Conservation (phyloP, 37 sponge, comb jelly and placozoan species). For the Chondrilla cf. caribensis region DNA sequence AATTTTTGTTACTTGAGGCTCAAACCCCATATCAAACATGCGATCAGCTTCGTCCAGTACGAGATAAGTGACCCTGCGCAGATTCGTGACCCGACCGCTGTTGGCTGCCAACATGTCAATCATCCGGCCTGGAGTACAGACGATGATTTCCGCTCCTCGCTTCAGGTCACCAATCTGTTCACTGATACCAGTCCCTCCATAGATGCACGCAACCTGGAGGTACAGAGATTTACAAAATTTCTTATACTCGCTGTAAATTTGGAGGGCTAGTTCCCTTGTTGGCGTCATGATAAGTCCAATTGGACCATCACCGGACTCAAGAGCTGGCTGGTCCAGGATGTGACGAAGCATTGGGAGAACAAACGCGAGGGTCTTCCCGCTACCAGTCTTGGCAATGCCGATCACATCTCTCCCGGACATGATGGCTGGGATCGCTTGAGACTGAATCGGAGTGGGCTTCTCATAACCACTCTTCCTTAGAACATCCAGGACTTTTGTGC, state of each 20-base stretch:
- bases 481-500: conserved; percentile 67
- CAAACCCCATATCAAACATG: conserved; percentile 99
- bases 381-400: conserved; percentile 96
- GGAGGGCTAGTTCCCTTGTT: conserved; percentile 94
- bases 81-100: conserved; percentile 92
- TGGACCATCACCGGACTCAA: conserved; percentile 90
- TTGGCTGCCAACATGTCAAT: conserved; percentile 98
- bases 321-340: conserved; percentile 84
- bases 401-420: conserved; percentile 97
- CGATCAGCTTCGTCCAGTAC: conserved; percentile 99
- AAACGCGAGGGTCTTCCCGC: conserved; percentile 98
- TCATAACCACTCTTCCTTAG: conserved; percentile 81
- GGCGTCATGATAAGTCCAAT: conserved; percentile 89
- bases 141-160: conserved; percentile 94
- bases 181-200: conserved; percentile 98
- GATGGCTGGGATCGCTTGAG: conserved; percentile 94
- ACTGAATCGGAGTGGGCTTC: conserved; percentile 95
- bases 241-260: conserved; percentile 86
- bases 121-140: conserved; percentile 99
- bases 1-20: conserved; percentile 96
- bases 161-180: conserved; percentile 98
- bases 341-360: conserved; percentile 94
- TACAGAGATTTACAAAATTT: conserved; percentile 90
- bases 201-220: conserved; percentile 86
- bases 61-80: conserved; percentile 87